A percentile compares a stretch with the other conserved stretches of the same genome.
Evolutionary conservation across 2,888 invertebrate genomes (phyloP).

Genomic region (Acanthosepion esculentum): DNA sequence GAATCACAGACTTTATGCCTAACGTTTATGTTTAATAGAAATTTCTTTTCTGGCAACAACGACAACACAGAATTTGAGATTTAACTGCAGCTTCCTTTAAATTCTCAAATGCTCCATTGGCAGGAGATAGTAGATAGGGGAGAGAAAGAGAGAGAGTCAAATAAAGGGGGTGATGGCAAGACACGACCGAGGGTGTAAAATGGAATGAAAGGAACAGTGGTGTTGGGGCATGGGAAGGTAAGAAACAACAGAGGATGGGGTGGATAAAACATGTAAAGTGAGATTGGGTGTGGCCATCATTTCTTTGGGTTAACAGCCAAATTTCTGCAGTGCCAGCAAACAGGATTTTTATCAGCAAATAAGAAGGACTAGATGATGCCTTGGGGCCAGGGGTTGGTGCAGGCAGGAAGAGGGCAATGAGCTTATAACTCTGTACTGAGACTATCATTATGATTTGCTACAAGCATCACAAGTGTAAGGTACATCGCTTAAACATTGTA

Average conservation of each 20-base stretch:
- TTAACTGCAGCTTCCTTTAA: neutral
- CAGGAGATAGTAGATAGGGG: no score
- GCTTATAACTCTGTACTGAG: neutral
- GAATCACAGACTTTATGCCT: neutral
- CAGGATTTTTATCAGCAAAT: slow-evolving; percentile 1
- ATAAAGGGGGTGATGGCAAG: neutral
- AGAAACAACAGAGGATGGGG: neutral
- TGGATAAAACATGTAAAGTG: neutral
- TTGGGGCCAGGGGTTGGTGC: neutral
- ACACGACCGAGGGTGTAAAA: neutral
- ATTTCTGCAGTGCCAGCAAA: neutral
- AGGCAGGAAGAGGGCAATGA: neutral
- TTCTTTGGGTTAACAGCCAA: neutral
- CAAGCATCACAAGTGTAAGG: neutral
- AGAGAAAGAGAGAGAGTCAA: neutral
- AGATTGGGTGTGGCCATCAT: slow-evolving; percentile 18
- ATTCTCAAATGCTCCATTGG: neutral
- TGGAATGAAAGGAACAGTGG: neutral
- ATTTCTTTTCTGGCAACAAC: neutral
- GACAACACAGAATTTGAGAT: neutral
- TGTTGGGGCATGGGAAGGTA: neutral
- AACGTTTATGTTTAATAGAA: neutral
- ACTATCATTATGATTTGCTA: neutral
- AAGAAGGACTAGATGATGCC: neutral
- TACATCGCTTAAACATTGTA: neutral